Evolutionary conservation across 35 echinoderm and acorn worm species (phyloP), one percentile per base, ranked within the genome.

Genomic region (Holothuria glaberrima): DNA sequence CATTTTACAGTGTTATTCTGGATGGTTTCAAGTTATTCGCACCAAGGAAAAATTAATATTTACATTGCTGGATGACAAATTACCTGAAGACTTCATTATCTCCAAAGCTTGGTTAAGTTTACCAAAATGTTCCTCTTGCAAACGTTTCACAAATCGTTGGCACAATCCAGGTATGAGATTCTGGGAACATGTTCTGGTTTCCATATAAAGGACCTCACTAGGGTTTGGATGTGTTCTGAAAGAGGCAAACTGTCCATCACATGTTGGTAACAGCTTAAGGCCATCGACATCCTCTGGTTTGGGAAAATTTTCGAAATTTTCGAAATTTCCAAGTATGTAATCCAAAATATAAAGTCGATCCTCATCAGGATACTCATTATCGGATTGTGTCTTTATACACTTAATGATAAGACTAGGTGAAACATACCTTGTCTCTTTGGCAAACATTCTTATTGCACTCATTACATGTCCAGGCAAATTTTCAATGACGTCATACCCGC

Each of bases 241-340:
- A 24, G 26, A 13, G 57, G 46, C 28, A 82, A 82, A 82, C 6
- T 82, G 3, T 20, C 54, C 77, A 29, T 22, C 45, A 26, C 27
- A 12, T 46, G 77, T 82, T 17, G 77, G 77, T 19, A 82, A 24
- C 4, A 82, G 46, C 13, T 35, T 14, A 3, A 82, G 77, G 14
- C 77, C 46, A 24, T 82, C 27, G 12, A 57, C 9, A 29, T 48
- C 36, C 13, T 58, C 48, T 59, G 77, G 34, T 20, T 52, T 20
- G 24, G 25, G 27, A 3, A 48, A 7, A 14, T 82, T 54, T 1
- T 82, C 77, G 2, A 41, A 41, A 41, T 41, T 41, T 41, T 41
- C 36, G 36, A 41, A n/a, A n/a, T n/a, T n/a, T n/a, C n/a, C n/a
- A 22, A 80, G 77, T 2, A 82, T 33, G n/a, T 82, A 82, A 25